Evolutionary conservation across 1,140 invertebrate species (phyloP).

Genomic region (Drosophila micromelanica): DNA sequence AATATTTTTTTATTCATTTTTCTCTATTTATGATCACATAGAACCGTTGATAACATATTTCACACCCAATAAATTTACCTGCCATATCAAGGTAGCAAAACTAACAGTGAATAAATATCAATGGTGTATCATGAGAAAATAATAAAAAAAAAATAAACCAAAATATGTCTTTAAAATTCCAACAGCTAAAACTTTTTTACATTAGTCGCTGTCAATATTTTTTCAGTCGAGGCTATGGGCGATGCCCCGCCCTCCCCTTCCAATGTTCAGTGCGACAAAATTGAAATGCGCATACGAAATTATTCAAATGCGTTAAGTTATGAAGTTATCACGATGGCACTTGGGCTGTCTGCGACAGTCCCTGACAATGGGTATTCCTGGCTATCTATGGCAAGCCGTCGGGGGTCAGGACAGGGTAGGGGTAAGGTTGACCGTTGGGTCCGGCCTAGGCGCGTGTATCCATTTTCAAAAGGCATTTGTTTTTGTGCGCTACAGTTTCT

Average conservation of each 20-base stretch:
- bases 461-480: conserved; percentile 65
- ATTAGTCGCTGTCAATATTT: conserved; percentile 78
- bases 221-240: conserved; percentile 37
- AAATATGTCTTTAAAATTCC: conserved; percentile 39
- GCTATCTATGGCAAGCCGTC: conserved; percentile 35
- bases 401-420: conserved; percentile 42
- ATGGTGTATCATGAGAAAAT: conserved; percentile 21
- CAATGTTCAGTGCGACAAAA: conserved; percentile 64
- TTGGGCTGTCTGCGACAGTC: conserved; percentile 48
- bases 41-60: conserved; percentile 41
- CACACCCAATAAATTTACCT: conserved; percentile 44
- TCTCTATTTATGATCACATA: conserved; percentile 13
- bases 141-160: conserved; percentile 17
- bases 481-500: conserved; percentile 77
- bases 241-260: not conserved
- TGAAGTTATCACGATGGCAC: conserved; percentile 82
- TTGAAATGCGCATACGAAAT: conserved; percentile 83
- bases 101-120: conserved; percentile 50
- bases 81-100: conserved; percentile 34
- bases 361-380: conserved; percentile 74
- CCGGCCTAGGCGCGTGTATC: conserved; percentile 42
- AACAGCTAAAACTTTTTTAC: conserved; percentile 37
- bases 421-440: conserved; percentile 18
- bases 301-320: conserved; percentile 80
- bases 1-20: not conserved